A percentile compares a stretch with the other conserved stretches of the same genome.
These are phyloP conservation scores for Brachypalpus laphriformis DNA, from an alignment of 2,888 invertebrate species.

Conservation along the genomic window DNA sequence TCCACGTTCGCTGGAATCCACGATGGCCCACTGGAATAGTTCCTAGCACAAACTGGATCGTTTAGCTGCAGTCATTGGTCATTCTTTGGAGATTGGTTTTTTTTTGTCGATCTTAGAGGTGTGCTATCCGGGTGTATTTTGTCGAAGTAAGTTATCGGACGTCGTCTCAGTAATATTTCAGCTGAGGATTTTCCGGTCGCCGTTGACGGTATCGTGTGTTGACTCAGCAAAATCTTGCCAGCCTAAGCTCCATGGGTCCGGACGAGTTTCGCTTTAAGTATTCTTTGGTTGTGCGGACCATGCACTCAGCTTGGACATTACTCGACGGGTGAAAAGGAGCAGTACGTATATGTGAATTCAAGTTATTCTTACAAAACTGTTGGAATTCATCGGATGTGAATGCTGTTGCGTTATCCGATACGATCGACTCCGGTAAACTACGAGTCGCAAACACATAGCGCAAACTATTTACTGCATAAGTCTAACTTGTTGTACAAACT, in stretches of 20 bases:
- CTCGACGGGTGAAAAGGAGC: neutral
- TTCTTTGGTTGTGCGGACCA: neutral
- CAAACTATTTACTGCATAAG: no score
- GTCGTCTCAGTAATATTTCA: neutral
- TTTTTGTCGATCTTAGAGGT: neutral
- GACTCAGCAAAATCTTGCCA: no score
- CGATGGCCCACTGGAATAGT: neutral
- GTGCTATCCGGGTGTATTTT: neutral
- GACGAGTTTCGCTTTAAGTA: neutral
- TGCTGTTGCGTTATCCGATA: neutral
- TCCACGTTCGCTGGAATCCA: neutral
- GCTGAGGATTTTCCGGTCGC: neutral
- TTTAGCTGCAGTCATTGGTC: neutral
- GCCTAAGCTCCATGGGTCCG: neutral
- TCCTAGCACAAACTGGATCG: neutral
- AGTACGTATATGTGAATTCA: neutral
- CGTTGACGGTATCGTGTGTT: neutral
- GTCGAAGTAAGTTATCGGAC: neutral
- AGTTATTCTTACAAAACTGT: no score
- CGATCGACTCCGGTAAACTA: neutral
- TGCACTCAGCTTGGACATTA: neutral
- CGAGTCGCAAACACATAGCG: no score
- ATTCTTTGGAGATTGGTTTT: neutral
- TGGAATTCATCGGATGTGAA: neutral
- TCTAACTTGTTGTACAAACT: no score